Evolutionary conservation across 1,140 invertebrate genomes (phyloP), one percentile per base, ranked within the genome.

Genomic region (Eumaeus atala): DNA sequence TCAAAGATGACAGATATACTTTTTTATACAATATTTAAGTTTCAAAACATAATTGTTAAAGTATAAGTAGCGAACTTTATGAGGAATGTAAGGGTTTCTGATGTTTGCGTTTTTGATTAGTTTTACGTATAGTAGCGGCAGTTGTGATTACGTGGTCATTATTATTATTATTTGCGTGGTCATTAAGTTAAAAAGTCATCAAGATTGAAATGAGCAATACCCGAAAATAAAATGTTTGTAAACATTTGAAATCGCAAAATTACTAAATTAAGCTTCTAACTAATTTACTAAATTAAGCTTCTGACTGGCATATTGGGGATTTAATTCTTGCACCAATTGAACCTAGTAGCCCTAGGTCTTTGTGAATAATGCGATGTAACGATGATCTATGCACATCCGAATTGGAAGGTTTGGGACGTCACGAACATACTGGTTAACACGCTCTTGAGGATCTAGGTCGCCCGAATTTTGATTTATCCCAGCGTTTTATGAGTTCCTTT

Each of bases 131-230:
- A 77, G 59, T 68, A 78, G 10, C 67, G 48, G 51, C 68, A 77
- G 61, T 85, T 83, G n/a, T n/a, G n/a, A n/a, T n/a, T n/a, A n/a
- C n/a, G n/a, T n/a, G n/a, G n/a, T n/a, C n/a, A n/a, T n/a, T n/a
- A n/a, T n/a, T n/a, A n/a, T n/a, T n/a, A n/a, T n/a, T n/a, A n/a
- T n/a, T n/a, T n/a, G n/a, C n/a, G 57, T 82, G 71, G 40, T 74
- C 75, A 59, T 77, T 83, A 9, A 84, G 74, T 48, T 61, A 67
- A 12, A n/a, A n/a, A n/a, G n/a, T 77, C 75, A 58, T 67, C 64
- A 36, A 80, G 59, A 55, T 77, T 64, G 57, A 79, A 85, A 65
- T 77, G 59, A 17, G n/a, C n/a, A n/a, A 69, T 75, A 56, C 76
- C 70, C 12, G 60, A 71, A 40, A 73, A 70, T 16, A 59, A 12